Evolutionary conservation across 2,888 invertebrate genomes (phyloP).

Genomic region (Palloptera scutellata): DNA sequence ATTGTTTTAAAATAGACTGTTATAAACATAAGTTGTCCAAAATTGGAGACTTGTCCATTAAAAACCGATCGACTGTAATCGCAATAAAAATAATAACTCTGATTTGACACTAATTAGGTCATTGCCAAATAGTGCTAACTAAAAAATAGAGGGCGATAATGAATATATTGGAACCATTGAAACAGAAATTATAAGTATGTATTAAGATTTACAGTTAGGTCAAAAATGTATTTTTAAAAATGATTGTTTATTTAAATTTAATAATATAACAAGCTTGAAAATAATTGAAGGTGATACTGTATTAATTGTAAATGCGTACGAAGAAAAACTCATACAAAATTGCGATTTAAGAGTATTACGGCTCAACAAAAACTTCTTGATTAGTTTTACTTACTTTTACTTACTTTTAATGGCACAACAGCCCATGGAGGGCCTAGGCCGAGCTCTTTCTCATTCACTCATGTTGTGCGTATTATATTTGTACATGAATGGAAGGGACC

Average conservation of each 20-base stretch:
- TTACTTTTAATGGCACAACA: too few relatives aligned
- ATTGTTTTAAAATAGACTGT: slow-evolving; percentile 19
- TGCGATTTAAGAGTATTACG: too few relatives aligned
- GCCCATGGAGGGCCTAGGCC: too few relatives aligned
- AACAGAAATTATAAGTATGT: slow-evolving; percentile 10
- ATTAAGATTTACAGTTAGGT: slow-evolving; percentile 22
- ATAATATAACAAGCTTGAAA: slow-evolving; percentile 14
- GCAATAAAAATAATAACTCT: slow-evolving; percentile 7
- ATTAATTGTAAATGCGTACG: slow-evolving; percentile 9
- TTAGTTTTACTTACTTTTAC: too few relatives aligned
- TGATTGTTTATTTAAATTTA: slow-evolving; percentile 16
- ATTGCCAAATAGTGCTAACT: slow-evolving; percentile 18
- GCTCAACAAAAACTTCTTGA: too few relatives aligned
- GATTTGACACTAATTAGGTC: slow-evolving; percentile 19
- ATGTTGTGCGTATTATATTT: too few relatives aligned
- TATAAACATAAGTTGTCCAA: slow-evolving; percentile 15
- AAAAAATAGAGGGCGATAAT: slow-evolving; percentile 11
- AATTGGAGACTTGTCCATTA: slow-evolving; percentile 8
- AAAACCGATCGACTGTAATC: slow-evolving; percentile 6
- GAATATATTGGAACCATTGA: slow-evolving; percentile 17
- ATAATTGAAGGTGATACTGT: slow-evolving; percentile 14
- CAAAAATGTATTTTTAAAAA: slow-evolving; percentile 14
- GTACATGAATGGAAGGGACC: too few relatives aligned
- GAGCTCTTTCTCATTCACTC: too few relatives aligned
- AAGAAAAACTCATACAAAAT: slow-evolving; percentile 13